Base-by-base conservation (phyloP, 2,888 invertebrate genomes). In the Antheraea yamamai region DNA sequence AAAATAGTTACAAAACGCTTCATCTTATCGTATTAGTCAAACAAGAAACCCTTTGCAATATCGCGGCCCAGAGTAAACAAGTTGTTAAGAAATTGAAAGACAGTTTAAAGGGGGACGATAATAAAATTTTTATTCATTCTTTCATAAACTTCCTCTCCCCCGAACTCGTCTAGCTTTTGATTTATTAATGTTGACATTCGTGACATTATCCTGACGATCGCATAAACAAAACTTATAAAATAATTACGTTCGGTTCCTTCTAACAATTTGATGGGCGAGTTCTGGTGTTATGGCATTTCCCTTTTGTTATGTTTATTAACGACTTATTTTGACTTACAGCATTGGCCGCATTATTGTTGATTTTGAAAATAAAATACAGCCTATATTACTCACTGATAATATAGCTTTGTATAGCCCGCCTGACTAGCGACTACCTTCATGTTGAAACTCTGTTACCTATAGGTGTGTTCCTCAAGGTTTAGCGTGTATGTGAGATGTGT, bases 181-280 rank as follows among this genome's bases (percentile, higher is more conserved):
- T 91, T 89, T 89, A 90, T 90, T 86, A 85, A 75, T 79, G 82
- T 79, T 82, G 86, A 86, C 86, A 83, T 81, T 81, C 81, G 81
- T 77, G 85, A 84, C 83, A 71, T 72, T 74, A 70, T 72, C 58
- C 20, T 39, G 58, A 61, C 72, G 75, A n/a, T 47, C 61, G 74
- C 68, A 76, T 68, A 76, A 76, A 76, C 76, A 75, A 75, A 74
- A 76, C 74, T 76, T 74, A 52, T 76, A 76, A 75, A 75, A 73
- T 70, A 76, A 76, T 76, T 70, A 76, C 39, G 73, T 73, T 75
- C 61, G 73, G 58, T 72, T 66, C 14, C 74, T 52, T 74, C 55
- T 73, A 61, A 2, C 74, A 72, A 20, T 74, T 74, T 72, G 73
- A 74, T 72, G 74, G 39, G 52, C 39, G 58, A 64, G 12, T 64